phyloP scores from a whole-genome alignment of 2,113 vertebrate genomes.

The Periophthalmus modestus region DNA sequence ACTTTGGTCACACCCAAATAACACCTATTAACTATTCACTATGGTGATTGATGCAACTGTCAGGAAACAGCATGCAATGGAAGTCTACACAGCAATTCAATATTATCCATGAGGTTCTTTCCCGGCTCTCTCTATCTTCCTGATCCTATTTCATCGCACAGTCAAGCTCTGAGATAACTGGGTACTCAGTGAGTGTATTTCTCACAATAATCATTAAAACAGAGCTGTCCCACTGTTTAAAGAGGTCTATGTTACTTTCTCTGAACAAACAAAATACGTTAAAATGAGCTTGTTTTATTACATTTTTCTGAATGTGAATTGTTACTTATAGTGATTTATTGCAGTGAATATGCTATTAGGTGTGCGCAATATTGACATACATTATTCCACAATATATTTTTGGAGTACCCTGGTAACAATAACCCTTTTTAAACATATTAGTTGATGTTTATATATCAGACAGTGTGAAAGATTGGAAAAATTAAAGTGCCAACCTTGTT shows the following conservation, averaged over 20 bases:
- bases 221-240: neutral
- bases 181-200: slow-evolving; percentile 11
- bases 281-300: too few species aligned
- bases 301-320: too few species aligned
- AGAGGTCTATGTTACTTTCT: neutral
- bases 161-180: slow-evolving; percentile 30
- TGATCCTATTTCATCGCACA: slow-evolving; percentile 59
- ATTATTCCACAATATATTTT: too few species aligned
- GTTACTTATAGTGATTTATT: too few species aligned
- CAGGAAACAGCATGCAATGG: slow-evolving; percentile 62
- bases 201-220: neutral
- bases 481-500: too few species aligned
- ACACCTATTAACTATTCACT: slow-evolving; percentile 31
- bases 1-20: slow-evolving; percentile 21
- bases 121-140: slow-evolving; percentile 21
- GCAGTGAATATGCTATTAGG: too few species aligned
- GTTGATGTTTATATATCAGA: too few species aligned
- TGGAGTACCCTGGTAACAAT: too few species aligned
- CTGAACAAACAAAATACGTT: neutral
- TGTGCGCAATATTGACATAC: too few species aligned
- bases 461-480: too few species aligned
- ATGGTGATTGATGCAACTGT: slow-evolving; percentile 27
- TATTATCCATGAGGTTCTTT: slow-evolving; percentile 43
- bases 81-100: slow-evolving; percentile 40
- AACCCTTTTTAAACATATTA: too few species aligned